Evolutionary conservation across 2,113 vertebrate species (phyloP), one percentile per base, ranked within the genome.

Genomic region (Uria lomvia): DNA sequence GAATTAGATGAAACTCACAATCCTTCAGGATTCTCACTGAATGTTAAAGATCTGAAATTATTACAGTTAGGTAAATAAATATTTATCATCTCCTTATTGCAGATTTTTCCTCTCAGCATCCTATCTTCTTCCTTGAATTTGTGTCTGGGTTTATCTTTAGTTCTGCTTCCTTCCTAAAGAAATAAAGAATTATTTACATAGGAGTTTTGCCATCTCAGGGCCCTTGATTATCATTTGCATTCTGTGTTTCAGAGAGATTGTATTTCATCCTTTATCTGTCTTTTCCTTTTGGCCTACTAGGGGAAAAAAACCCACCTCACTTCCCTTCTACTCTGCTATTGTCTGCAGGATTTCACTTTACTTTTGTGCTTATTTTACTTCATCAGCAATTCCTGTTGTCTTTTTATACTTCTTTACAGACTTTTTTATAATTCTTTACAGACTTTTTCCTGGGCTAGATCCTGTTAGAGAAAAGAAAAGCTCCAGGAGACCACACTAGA

Each of bases 141-240:
- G 16, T 8, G n/a, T 55, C 53, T 71, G 79, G 16, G 13, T 76
- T 32, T 90, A 79, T 49, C 90, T 94, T 88, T 73, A 81, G 49
- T 88, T 67, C 71, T 88, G 38, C 30, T 95, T 96, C 90, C 86
- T 95, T 94, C 75, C 92, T 94, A 81, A 83, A 94, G 74, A 68
- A 92, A 90, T 86, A 67, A 68, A 71, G 34, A 84, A 40, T n/a
- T 78, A 76, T 90, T 94, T 95, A 92, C 63, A 86, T 2, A 88
- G 74, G 52, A 95, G 26, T 95, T 94, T 75, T 96, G 75, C 91
- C 96, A 87, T 72, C 63, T 92, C 71, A 93, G 56, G 36, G 32
- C 18, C 12, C 50, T 91, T 88, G 72, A 88, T 76, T 62, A 52
- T 42, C 5, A 30, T 70, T 78, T 79, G 19, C 26, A 43, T 68